Evolutionary conservation across 2,113 vertebrate genomes (phyloP).

Genomic region (Oreochromis niloticus): DNA sequence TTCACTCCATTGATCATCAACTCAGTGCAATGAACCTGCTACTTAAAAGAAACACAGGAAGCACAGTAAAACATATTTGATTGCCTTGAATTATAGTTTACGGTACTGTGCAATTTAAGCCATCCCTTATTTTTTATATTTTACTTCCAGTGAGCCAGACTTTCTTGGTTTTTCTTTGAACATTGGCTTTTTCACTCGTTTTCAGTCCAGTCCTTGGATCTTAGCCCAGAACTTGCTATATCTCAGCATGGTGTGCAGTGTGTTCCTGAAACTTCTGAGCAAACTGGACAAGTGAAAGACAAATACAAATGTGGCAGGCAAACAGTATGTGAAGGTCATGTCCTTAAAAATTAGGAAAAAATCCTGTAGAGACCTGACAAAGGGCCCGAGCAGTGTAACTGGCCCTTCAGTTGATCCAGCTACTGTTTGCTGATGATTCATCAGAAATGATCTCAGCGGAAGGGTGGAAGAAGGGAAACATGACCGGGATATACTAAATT

Average conservation of each 20-base stretch:
- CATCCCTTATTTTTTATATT: neutral
- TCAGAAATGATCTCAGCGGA: neutral
- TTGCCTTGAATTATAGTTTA: neutral
- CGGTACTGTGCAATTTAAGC: neutral
- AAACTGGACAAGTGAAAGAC: neutral
- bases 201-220: neutral
- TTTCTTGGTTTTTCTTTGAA: neutral
- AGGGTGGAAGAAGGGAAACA: neutral
- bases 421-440: neutral
- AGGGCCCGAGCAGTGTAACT: neutral
- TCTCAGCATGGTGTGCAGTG: neutral
- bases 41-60: neutral
- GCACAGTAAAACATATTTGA: neutral
- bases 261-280: neutral
- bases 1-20: neutral
- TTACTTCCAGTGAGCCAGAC: no score
- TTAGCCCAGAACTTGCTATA: neutral
- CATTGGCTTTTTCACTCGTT: neutral
- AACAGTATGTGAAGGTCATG: neutral
- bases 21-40: neutral
- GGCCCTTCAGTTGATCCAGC: neutral
- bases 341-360: neutral
- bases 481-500: neutral
- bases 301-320: neutral
- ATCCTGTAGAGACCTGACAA: neutral